Evolutionary conservation across 2,797 vertebrate species (phyloP).

Genomic region (Bovichtus diacanthus): DNA sequence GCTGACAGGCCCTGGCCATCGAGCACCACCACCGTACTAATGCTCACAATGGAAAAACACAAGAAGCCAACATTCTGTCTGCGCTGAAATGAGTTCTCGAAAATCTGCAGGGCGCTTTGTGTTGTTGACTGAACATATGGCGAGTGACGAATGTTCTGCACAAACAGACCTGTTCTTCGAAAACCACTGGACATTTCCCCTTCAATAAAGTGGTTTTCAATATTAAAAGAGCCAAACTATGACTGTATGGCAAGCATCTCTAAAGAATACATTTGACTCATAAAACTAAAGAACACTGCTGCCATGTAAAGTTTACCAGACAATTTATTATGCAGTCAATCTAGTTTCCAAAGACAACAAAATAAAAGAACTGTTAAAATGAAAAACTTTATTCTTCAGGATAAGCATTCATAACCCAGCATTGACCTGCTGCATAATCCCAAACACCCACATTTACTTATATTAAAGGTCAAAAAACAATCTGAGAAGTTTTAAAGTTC

Average conservation of each 20-base stretch:
- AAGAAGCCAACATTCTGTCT: slow-evolving; percentile 56
- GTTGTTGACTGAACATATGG: slow-evolving; percentile 37
- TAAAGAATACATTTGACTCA: neutral
- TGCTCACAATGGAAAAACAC: slow-evolving; percentile 56
- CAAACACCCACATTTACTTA: neutral
- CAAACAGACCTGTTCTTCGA: slow-evolving; percentile 37
- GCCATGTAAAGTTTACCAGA: neutral
- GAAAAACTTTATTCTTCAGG: slow-evolving; percentile 2
- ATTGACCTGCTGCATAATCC: neutral
- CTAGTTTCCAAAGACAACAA: neutral
- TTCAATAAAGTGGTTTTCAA: neutral
- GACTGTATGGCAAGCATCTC: neutral
- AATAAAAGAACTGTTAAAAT: neutral
- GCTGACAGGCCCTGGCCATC: slow-evolving; percentile 38
- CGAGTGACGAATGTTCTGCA: slow-evolving; percentile 25
- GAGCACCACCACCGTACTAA: slow-evolving; percentile 25
- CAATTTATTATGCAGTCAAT: neutral
- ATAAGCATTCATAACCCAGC: neutral
- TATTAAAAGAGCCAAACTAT: slow-evolving; percentile 21
- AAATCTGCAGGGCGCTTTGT: slow-evolving; percentile 44
- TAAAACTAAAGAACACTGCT: neutral
- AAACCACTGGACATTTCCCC: slow-evolving; percentile 23
- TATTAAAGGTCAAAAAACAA: neutral
- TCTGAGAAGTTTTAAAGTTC: neutral
- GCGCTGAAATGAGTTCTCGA: slow-evolving; percentile 48